A percentile compares a stretch with the other conserved stretches of the same genome.
phyloP scores from a whole-genome alignment of 1,140 invertebrate species.

The Laodelphax striatellus region DNA sequence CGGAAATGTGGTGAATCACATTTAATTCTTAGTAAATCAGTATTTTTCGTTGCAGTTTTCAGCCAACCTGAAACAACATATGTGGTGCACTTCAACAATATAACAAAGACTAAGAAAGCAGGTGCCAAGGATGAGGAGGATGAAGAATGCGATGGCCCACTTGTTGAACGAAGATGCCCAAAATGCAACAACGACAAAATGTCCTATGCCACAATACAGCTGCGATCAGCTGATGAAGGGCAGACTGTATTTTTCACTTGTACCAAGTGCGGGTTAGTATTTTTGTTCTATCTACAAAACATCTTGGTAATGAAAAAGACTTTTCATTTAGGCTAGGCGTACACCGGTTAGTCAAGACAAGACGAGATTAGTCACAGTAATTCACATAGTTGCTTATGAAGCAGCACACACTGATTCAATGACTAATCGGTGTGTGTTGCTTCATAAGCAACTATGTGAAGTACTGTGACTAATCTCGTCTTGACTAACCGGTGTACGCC shows the following conservation, averaged over 20 bases:
- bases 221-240: slow-evolving; percentile 95
- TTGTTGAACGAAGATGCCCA: slow-evolving; percentile 76
- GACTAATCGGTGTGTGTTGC: no score
- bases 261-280: slow-evolving; percentile 77
- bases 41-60: slow-evolving; percentile 42
- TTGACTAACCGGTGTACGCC: no score
- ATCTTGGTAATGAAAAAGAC: neutral
- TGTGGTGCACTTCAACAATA: slow-evolving; percentile 52
- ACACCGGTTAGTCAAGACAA: no score
- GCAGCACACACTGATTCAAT: no score
- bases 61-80: slow-evolving; percentile 48
- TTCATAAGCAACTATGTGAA: no score
- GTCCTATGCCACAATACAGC: slow-evolving; percentile 88
- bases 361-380: no score
- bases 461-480: no score
- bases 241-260: slow-evolving; percentile 98
- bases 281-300: neutral
- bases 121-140: slow-evolving; percentile 29
- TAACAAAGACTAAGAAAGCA: slow-evolving; percentile 29
- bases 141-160: slow-evolving; percentile 54
- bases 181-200: slow-evolving; percentile 85
- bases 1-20: no score
- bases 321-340: no score
- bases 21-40: no score
- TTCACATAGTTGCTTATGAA: no score